Conservation (phyloP, 2,113 vertebrate genomes). For the Guaruba guarouba region DNA sequence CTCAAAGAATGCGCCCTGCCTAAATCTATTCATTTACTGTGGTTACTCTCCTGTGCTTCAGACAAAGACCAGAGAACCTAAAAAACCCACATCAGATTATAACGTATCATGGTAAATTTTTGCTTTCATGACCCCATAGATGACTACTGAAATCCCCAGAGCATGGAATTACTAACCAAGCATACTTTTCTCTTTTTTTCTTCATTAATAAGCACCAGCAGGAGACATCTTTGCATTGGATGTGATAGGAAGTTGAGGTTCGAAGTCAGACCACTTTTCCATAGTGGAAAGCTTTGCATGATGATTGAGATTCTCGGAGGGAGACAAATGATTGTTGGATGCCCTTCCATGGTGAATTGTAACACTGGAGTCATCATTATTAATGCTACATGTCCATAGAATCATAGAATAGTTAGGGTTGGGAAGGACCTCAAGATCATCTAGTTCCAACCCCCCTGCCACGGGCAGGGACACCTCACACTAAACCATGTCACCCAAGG, state of each 20-base stretch:
- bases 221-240: slow-evolving; percentile 26
- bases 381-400: neutral
- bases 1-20: neutral
- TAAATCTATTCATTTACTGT: neutral
- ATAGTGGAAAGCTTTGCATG: slow-evolving; percentile 29
- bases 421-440: no score
- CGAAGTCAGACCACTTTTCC: slow-evolving; percentile 26
- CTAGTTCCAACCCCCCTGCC: no score
- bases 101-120: neutral
- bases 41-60: neutral
- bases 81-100: slow-evolving; percentile 17
- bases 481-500: no score
- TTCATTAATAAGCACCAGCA: slow-evolving; percentile 31
- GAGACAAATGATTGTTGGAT: neutral
- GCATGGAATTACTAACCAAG: slow-evolving; percentile 28
- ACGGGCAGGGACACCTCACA: no score
- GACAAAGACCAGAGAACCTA: neutral
- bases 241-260: neutral
- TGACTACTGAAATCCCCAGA: slow-evolving; percentile 37
- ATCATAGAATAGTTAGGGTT: no score
- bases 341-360: neutral
- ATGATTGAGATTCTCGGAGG: neutral
- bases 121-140: neutral
- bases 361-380: slow-evolving; percentile 15
- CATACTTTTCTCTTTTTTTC: neutral